Percentiles rank a stretch among this genome's conserved stretches.
Conservation (phyloP, 92 coral and sea anemone species). For the Blastomussa wellsi region DNA sequence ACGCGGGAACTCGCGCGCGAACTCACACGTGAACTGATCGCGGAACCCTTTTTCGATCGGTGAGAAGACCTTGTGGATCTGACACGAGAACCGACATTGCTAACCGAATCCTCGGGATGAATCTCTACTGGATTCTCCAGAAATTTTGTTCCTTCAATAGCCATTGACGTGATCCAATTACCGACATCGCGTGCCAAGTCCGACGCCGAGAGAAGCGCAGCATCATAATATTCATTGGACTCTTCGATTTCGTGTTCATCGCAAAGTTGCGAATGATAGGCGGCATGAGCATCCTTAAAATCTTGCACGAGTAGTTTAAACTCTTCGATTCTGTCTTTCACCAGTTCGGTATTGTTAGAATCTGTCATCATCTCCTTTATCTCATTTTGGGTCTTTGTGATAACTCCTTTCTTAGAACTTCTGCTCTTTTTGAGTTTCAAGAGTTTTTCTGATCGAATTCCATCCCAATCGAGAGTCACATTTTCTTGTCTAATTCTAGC, state of each 20-base stretch:
- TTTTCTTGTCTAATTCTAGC: conserved; percentile 27
- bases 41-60: conserved; percentile 2
- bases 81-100: conserved; percentile 16
- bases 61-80: conserved; percentile 10
- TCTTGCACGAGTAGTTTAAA: conserved; percentile 22
- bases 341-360: conserved; percentile 15
- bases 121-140: background rate
- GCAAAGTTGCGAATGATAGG: conserved; percentile 25
- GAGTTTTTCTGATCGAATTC: conserved; percentile 25
- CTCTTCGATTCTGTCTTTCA: conserved; percentile 39
- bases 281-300: conserved; percentile 32
- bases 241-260: conserved; percentile 35
- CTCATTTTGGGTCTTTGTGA: conserved; percentile 27
- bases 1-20: conserved; percentile 15
- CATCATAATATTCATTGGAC: conserved; percentile 16
- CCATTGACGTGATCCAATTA: conserved; percentile 14
- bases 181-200: conserved; percentile 24
- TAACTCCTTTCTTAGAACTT: conserved; percentile 37
- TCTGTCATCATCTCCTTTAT: conserved; percentile 24
- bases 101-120: conserved; percentile 27
- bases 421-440: conserved; percentile 34
- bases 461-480: conserved; percentile 4
- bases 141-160: conserved; percentile 13
- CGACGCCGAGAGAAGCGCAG: background rate
- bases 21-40: background rate